phyloP scores from a whole-genome alignment of 2,888 invertebrate genomes.

The Drosophila subquinaria region DNA sequence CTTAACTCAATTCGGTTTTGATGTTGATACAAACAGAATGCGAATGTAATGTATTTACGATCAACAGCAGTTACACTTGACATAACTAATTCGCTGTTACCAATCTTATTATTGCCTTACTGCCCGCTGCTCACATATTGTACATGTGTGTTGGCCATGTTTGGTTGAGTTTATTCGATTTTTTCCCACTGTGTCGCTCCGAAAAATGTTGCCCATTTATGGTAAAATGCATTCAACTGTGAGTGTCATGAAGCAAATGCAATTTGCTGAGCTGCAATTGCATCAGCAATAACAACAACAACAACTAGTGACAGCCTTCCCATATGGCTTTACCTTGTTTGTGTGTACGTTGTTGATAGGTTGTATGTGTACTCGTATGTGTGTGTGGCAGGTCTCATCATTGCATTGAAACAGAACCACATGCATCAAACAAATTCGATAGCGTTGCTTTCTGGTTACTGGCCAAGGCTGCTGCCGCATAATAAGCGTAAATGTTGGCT shows the following conservation, averaged over 20 bases:
- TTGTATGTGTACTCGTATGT: constrained; percentile 22
- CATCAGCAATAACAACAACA: constrained; percentile 33
- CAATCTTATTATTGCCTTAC: constrained; percentile 42
- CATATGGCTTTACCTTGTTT: constrained; percentile 58
- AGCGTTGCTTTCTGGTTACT: constrained; percentile 66
- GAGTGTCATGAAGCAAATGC: constrained; percentile 79
- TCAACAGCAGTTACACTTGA: constrained; percentile 30
- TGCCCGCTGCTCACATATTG: constrained; percentile 8
- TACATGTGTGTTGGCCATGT: constrained; percentile 40
- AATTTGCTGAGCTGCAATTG: constrained; percentile 64
- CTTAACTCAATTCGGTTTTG: neutral
- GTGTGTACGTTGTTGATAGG: constrained; percentile 50
- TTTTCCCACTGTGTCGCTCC: constrained; percentile 40
- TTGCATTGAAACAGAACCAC: constrained; percentile 51
- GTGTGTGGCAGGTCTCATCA: constrained; percentile 55
- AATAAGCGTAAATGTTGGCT: constrained; percentile 84
- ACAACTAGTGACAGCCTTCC: constrained; percentile 44
- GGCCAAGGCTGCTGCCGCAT: constrained; percentile 69
- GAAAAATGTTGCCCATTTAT: constrained; percentile 65
- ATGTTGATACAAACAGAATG: neutral
- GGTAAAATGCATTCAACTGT: constrained; percentile 72
- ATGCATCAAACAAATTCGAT: constrained; percentile 81
- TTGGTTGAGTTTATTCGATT: constrained; percentile 70
- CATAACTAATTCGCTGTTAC: constrained; percentile 33
- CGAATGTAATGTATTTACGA: constrained; percentile 13